Evolutionary conservation across 2,797 vertebrate species (phyloP).

Genomic region (Denticeps clupeoides): DNA sequence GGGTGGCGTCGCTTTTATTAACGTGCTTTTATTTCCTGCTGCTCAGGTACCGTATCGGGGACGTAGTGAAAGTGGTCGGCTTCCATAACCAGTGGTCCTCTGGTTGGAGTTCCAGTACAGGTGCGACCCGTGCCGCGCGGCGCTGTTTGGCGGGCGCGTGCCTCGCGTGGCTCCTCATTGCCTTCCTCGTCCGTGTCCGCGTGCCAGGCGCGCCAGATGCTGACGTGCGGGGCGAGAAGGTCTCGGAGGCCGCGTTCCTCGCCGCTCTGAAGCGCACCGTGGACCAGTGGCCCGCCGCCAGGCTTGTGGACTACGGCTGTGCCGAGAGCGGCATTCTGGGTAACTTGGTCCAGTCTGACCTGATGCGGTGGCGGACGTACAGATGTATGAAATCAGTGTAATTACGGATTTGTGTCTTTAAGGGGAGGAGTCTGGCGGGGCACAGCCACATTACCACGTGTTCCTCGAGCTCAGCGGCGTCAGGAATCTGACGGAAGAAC

Average conservation of each 20-base stretch:
- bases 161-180: not conserved
- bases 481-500: slow-evolving; percentile 76
- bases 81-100: slow-evolving; percentile 76
- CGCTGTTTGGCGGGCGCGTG: not conserved
- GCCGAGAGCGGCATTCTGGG: slow-evolving; percentile 77
- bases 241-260: slow-evolving; percentile 66
- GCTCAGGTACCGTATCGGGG: slow-evolving; percentile 66
- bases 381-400: no score
- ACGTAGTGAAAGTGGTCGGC: slow-evolving; percentile 68
- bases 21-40: not conserved
- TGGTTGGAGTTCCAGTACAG: slow-evolving; percentile 74
- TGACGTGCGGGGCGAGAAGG: slow-evolving; percentile 75
- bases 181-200: not conserved
- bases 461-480: slow-evolving; percentile 80
- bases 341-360: slow-evolving; percentile 52
- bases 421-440: slow-evolving; percentile 67
- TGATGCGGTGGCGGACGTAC: no score
- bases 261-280: slow-evolving; percentile 56
- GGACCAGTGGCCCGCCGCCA: slow-evolving; percentile 69
- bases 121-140: no score
- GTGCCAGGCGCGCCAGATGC: slow-evolving; percentile 66
- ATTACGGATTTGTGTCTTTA: not conserved
- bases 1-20: no score
- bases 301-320: slow-evolving; percentile 76
- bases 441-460: slow-evolving; percentile 84